Base-by-base conservation (phyloP, 2,888 invertebrate genomes). In the Pachydiplax longipennis region DNA sequence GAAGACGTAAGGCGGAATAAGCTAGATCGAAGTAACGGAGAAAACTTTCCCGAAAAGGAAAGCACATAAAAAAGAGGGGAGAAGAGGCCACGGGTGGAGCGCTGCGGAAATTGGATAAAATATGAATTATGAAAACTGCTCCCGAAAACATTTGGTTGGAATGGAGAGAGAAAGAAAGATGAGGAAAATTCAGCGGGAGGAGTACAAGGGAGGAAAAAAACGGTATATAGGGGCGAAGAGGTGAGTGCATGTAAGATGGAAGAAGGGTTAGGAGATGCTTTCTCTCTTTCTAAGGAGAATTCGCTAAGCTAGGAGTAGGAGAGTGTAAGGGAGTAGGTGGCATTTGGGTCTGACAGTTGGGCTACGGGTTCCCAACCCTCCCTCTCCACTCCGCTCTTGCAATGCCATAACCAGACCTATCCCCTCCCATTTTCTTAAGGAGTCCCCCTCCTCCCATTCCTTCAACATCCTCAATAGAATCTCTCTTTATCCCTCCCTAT, bases 301-400 rank as follows among this genome's bases (percentile, higher is more conserved):
- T 87, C 37, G 25, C 73, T 73, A 73, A 73, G 73, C 25, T 73
- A 25, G 73, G 73, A 73, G 73, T 31, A 58, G 58, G 48, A 58
- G 87, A 61, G 35, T 31, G 58, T 31, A 35, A n/a, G 61, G 10
- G 61, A 37, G 65, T 18, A 40, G 61, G 65, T 37, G 87, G 87
- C 87, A 87, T 58, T 87, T 87, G 87, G 87, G 61, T 61, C 61
- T 87, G 87, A 87, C 87, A 87, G 87, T 87, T 87, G 87, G 87
- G 87, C 87, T 61, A 61, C 40, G 65, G 87, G 61, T 31, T 87
- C 31, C 61, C 37, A 37, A 61, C 61, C 61, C 35, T 6, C 37
- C 40, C 65, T 58, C 35, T 12, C 58, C 82, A 12, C 8, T 31
- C 58, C 82, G 12, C 82, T 82, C 31, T 22, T 13, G 25, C 82